Base-by-base conservation (phyloP, 2,797 vertebrate genomes). In the Macroramphosus scolopax region DNA sequence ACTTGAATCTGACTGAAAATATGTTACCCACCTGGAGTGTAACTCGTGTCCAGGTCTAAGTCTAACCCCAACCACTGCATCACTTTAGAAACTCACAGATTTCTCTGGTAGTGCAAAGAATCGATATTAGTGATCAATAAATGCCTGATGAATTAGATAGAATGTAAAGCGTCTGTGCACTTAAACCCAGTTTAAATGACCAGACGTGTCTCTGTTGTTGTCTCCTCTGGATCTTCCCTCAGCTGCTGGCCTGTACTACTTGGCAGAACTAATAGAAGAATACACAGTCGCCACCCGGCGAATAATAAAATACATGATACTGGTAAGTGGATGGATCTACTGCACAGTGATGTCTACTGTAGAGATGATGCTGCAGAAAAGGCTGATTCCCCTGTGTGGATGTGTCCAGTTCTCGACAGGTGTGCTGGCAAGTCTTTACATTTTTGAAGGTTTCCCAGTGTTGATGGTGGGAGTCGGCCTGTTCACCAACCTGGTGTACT, bases 301-400 rank as follows among this genome's bases (percentile, higher is more conserved):
- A 68, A 93, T 98, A 68, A 97, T 98, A 81, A 98, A 97, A 32
- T 98, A 97, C 84, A 97, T 97, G 94, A 96, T 98, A 67, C 87
- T 96, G 93, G 96, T 98, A 74, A 94, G 94, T 87, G 24, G 6
- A 5, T 32, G 18, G 8, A 6, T 26, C 8, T 6, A 26, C 25
- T 6, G 5, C 6, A 7, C 25, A 26, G 25, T 2, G 25, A 6
- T 31, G 6, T n/a, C n/a, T n/a, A n/a, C n/a, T 39, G 40, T 51
- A n/a, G 6, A 20, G 10, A 25, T 15, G 7, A 16, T 4, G 4
- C 8, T 5, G 32, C 6, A 10, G 13, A 54, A 36, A 13, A 10
- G 1, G 5, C 8, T 0, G 2, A 10, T 2, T 4, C 5, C 10
- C 8, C 1, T 17, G 11, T 58, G 36, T 58, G 54, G 2, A 18